Base-by-base conservation (phyloP, 2,113 vertebrate genomes). In the Euleptes europaea region DNA sequence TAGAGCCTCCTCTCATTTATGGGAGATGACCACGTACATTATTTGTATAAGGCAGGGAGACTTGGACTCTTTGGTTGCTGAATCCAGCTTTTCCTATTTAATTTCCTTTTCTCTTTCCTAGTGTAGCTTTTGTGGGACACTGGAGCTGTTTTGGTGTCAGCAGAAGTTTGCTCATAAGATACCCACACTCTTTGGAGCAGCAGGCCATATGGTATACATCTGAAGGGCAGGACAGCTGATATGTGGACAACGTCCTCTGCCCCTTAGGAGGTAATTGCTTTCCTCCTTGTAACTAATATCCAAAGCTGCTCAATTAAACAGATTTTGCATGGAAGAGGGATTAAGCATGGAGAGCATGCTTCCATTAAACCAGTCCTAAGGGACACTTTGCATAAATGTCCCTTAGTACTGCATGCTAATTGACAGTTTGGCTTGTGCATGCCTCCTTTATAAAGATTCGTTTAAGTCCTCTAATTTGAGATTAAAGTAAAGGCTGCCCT, bases 91-190 rank as follows among this genome's bases (percentile, higher is more conserved):
- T 95, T 95, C 87, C 93, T 94, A 95, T 96, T 95, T 96, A 96
- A 95, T 96, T 95, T 96, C 94, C 94, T 94, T 93, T 94, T 96
- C 93, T 97, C 94, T 97, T 94, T 95, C 95, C 94, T 92, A 96
- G 96, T 95, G 93, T 97, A 97, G 96, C 95, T 96, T 97, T 93
- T 96, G 94, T 96, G 96, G 95, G 96, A 96, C 95, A 96, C 95
- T 95, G 96, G 96, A 96, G 95, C 96, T 89, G 94, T 96, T 97
- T 95, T 96, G 95, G 95, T 96, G 96, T 95, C 96, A 97, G 95
- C 96, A 96, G 96, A 95, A 95, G 93, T 95, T 95, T 96, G 94
- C 95, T 96, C 96, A 95, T 96, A 97, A 96, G 95, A 94, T 94
- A 95, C 94, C 94, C 93, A 95, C 94, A 79, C 90, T 94, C 96